Conservation (phyloP, 30 jellyfish, hydroid and myxozoan genomes). For the Sanderia malayensis region DNA sequence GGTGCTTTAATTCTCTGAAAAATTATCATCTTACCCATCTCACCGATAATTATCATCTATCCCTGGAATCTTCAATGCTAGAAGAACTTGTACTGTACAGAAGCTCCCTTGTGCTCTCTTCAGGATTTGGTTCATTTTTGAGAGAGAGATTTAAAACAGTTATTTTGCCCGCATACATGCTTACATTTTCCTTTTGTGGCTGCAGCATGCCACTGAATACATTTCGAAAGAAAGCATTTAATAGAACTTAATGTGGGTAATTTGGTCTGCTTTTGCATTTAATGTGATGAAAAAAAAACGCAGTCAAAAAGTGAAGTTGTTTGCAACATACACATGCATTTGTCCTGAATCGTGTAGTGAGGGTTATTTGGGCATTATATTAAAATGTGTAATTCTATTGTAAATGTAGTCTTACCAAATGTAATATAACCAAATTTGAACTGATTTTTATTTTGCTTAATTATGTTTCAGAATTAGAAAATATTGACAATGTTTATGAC, state of each 20-base stretch:
- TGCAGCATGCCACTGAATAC: not conserved
- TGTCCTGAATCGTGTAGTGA: not conserved
- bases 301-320: no score
- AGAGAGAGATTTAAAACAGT: no score
- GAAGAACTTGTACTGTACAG: not conserved
- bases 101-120: not conserved
- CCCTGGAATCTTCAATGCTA: not conserved
- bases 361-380: not conserved
- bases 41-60: no score
- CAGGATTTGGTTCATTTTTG: not conserved
- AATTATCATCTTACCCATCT: no score
- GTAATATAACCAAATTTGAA: not conserved
- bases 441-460: not conserved
- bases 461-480: slow-evolving; percentile 9
- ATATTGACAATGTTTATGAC: slow-evolving; percentile 1
- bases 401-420: slow-evolving; percentile 1
- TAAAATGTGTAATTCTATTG: not conserved
- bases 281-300: no score
- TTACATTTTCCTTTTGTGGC: not conserved
- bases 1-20: no score
- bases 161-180: not conserved
- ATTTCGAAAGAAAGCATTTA: not conserved
- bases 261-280: no score
- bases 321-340: not conserved
- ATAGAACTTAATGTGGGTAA: no score